Evolutionary conservation across 2,113 vertebrate genomes (phyloP), one percentile per base, ranked within the genome.

Genomic region (Xenopus laevis): DNA sequence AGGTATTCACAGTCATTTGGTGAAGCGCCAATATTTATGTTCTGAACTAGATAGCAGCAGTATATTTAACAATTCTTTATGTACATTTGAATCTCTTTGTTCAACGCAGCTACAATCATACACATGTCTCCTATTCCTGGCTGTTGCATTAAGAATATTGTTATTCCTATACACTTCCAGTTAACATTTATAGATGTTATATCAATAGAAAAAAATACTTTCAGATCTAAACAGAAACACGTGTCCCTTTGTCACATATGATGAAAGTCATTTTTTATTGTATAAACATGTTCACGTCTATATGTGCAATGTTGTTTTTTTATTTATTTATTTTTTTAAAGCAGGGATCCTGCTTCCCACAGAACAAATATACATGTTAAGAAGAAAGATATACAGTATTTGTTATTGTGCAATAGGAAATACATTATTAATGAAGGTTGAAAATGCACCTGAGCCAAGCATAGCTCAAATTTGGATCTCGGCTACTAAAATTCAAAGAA

Each of bases 341-440:
- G 1, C 23, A 27, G 23, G 23, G 23, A 27, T 27, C 23, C 23
- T 57, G 67, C 67, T 68, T 57, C 55, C 47, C 16, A 68, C 47
- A 57, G 52, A 57, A 68, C 50, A 30, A 18, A 68, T 50, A 68
- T 40, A n/a, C 9, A 57, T 57, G 67, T 68, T 52, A 57, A 68
- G 67, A n/a, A 68, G 21, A 57, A 68, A 68, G 67, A 68, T 68
- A 68, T 55, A 57, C 55, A n/a, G n/a, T n/a, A n/a, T n/a, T 33
- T 68, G 50, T 57, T 68, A 50, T 57, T 53, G 67, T 57, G 30
- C 50, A 68, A 68, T 12, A 68, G 27, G 16, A 46, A 57, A 57
- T 68, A 27, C 50, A 68, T 68, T 68, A 68, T 68, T 68, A 33
- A 68, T 68, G 47, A 68, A 68, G 18, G 17, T 33, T 12, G 67